Percentiles rank a stretch among this genome's conserved stretches.
Evolutionary conservation across 2,113 vertebrate species (phyloP).

Genomic region (Scolopax mira): DNA sequence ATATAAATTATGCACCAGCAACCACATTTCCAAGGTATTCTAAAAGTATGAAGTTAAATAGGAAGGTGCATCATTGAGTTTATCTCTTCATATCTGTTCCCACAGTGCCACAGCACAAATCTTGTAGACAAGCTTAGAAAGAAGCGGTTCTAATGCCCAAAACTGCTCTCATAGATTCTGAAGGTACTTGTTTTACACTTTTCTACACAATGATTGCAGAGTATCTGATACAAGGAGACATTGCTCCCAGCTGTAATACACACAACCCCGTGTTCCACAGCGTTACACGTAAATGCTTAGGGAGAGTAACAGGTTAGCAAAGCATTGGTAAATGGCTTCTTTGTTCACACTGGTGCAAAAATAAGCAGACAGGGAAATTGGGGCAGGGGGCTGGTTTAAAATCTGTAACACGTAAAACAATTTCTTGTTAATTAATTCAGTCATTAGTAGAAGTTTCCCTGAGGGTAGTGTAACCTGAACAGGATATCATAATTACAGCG

Average conservation of each 20-base stretch:
- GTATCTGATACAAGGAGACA: conserved; percentile 53
- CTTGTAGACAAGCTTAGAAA: conserved; percentile 39
- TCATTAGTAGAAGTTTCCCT: conserved; percentile 36
- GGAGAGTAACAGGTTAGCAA: conserved; percentile 53
- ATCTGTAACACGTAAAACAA: conserved; percentile 16
- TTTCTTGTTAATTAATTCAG: conserved; percentile 57
- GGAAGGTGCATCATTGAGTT: background rate
- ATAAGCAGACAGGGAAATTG: background rate
- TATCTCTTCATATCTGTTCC: conserved; percentile 7
- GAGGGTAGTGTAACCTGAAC: conserved; percentile 56
- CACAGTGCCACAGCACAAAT: background rate
- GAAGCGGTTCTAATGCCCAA: conserved; percentile 27
- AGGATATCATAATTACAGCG: conserved; percentile 52
- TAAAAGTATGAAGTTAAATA: background rate
- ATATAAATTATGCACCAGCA: conserved; percentile 32
- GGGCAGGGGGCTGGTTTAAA: conserved; percentile 25
- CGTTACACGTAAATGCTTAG: background rate
- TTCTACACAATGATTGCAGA: conserved; percentile 48
- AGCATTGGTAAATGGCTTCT: conserved; percentile 57
- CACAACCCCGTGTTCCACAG: background rate
- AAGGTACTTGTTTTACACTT: conserved; percentile 67
- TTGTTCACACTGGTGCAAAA: conserved; percentile 39
- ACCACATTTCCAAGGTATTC: conserved; percentile 17
- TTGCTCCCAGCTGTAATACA: conserved; percentile 56
- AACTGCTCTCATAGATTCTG: conserved; percentile 28